Evolutionary conservation across 2,797 vertebrate genomes (phyloP).

Genomic region (Acridotheres tristis): DNA sequence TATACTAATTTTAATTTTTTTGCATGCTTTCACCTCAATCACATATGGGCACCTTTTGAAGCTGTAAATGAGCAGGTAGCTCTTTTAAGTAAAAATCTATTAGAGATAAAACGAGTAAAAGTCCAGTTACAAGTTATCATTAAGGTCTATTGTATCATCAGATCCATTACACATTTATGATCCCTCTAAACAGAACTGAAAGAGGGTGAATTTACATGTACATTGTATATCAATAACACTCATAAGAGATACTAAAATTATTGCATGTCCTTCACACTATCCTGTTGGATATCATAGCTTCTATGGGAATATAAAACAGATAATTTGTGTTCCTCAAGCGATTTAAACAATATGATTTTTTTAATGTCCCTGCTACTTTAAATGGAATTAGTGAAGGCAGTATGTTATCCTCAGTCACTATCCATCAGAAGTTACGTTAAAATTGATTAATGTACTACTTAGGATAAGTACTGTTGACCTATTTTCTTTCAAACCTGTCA

Average conservation of each 20-base stretch:
- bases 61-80: neutral
- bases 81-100: conserved; percentile 17
- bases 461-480: conserved; percentile 68
- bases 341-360: conserved; percentile 26
- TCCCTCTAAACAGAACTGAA: neutral
- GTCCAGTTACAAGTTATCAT: neutral
- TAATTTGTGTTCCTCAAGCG: conserved; percentile 51
- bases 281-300: conserved; percentile 7
- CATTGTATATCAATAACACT: neutral
- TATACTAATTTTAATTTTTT: neutral
- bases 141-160: neutral
- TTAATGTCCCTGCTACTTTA: conserved; percentile 43
- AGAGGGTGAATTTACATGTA: neutral
- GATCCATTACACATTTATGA: neutral
- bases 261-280: neutral
- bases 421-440: conserved; percentile 58
- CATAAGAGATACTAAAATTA: neutral
- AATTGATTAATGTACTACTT: conserved; percentile 72
- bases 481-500: conserved; percentile 62
- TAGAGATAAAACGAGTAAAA: neutral
- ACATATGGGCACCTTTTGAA: neutral
- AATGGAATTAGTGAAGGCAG: conserved; percentile 50
- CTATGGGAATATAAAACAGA: conserved; percentile 36
- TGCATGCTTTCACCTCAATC: neutral
- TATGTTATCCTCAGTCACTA: conserved; percentile 39